phyloP scores from a whole-genome alignment of 92 coral and sea anemone genomes.

The Epizoanthus fatuus region DNA sequence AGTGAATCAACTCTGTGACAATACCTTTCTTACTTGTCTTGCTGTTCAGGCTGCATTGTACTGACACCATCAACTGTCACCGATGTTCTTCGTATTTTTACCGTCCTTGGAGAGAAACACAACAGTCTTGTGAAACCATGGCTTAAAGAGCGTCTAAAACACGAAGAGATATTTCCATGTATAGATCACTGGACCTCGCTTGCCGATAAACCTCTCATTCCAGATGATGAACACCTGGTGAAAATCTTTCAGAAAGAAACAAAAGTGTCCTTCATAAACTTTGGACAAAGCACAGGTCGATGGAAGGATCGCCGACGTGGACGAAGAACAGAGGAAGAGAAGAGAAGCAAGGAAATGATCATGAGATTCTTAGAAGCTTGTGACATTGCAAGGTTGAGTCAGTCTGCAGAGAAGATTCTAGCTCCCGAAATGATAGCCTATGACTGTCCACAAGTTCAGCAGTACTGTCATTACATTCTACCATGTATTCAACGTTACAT shows the following conservation, averaged over 20 bases:
- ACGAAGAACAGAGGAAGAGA: slow-evolving; percentile 10
- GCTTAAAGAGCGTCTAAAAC: slow-evolving; percentile 48
- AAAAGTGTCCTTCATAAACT: slow-evolving; percentile 73
- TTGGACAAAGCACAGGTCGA: slow-evolving; percentile 49
- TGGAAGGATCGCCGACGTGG: slow-evolving; percentile 19
- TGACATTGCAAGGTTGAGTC: slow-evolving; percentile 72
- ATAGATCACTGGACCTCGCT: slow-evolving; percentile 81
- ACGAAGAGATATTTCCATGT: slow-evolving; percentile 82
- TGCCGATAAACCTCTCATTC: slow-evolving; percentile 75
- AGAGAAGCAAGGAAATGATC: slow-evolving; percentile 40
- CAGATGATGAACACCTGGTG: slow-evolving; percentile 76
- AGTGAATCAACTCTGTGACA: too few relatives aligned
- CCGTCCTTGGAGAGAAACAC: slow-evolving; percentile 75
- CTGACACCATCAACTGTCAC: slow-evolving; percentile 77
- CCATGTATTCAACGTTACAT: slow-evolving; percentile 85
- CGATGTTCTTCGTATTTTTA: slow-evolving; percentile 73
- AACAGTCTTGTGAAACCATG: slow-evolving; percentile 39
- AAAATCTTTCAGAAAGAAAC: slow-evolving; percentile 78
- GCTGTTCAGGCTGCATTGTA: slow-evolving; percentile 36
- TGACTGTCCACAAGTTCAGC: slow-evolving; percentile 73
- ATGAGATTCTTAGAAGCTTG: slow-evolving; percentile 70
- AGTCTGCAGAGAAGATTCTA: slow-evolving; percentile 64
- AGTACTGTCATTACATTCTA: slow-evolving; percentile 71
- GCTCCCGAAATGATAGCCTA: slow-evolving; percentile 55
- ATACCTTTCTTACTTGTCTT: too few relatives aligned